Conservation (phyloP, 2,888 invertebrate genomes). For the Labia minor region DNA sequence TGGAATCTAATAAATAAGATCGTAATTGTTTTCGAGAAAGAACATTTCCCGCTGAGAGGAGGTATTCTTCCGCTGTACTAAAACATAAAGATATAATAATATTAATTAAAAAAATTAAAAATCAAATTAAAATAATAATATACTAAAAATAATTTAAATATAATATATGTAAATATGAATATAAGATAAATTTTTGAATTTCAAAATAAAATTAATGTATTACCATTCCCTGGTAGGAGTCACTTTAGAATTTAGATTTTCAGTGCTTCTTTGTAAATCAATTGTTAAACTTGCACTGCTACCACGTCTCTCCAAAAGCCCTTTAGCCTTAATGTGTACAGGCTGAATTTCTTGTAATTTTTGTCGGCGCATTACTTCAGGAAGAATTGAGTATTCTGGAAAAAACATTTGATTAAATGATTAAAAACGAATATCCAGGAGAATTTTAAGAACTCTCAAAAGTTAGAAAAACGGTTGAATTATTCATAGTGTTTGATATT, state of each 20-base stretch:
- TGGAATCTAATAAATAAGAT: slow-evolving; percentile 39
- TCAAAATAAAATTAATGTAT: not conserved
- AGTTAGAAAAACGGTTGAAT: slow-evolving; percentile 18
- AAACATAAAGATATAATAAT: slow-evolving; percentile 21
- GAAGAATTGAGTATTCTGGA: slow-evolving; percentile 17
- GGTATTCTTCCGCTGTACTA: slow-evolving; percentile 43
- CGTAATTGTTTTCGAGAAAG: slow-evolving; percentile 43
- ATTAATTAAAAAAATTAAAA: not conserved
- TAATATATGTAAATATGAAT: no score
- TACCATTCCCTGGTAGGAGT: slow-evolving; percentile 48
- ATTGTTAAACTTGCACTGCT: slow-evolving; percentile 85
- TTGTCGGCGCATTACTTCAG: slow-evolving; percentile 23
- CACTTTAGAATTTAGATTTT: slow-evolving; percentile 38
- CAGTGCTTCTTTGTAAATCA: slow-evolving; percentile 54
- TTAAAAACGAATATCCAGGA: no score
- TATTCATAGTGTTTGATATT: slow-evolving; percentile 1
- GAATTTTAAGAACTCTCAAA: no score
- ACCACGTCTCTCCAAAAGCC: slow-evolving; percentile 70
- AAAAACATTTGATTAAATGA: no score
- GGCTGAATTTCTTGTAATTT: slow-evolving; percentile 34
- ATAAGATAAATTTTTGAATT: no score
- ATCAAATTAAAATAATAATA: not conserved
- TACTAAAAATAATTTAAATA: no score
- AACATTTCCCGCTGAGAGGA: slow-evolving; percentile 46
- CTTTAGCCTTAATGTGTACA: slow-evolving; percentile 47